Percentiles rank a stretch among this genome's conserved stretches.
Conservation (phyloP, 2,888 invertebrate genomes). For the Dynastes hyllus region DNA sequence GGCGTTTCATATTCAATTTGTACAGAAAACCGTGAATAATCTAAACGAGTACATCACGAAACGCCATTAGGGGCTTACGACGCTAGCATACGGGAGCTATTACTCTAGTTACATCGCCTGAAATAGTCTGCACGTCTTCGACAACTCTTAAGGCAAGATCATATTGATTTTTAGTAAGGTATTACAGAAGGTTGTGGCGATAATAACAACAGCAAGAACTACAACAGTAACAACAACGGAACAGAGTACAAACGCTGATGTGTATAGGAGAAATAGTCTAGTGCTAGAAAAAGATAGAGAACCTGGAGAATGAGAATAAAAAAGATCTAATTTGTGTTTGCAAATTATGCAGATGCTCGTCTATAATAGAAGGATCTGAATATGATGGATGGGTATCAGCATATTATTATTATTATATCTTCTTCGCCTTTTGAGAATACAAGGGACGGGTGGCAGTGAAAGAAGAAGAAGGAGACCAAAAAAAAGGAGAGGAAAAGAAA, state of each 20-base stretch:
- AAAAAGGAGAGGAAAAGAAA: neutral
- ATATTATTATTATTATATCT: constrained; percentile 52
- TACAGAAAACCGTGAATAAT: constrained; percentile 4
- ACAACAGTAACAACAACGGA: neutral
- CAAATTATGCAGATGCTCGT: constrained; percentile 58
- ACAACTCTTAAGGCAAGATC: too few relatives aligned
- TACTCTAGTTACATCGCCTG: neutral
- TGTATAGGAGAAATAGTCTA: neutral
- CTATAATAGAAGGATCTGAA: constrained; percentile 56
- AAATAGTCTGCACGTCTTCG: neutral
- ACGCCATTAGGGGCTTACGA: neutral
- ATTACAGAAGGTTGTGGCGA: neutral
- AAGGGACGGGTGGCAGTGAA: neutral
- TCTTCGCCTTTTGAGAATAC: constrained; percentile 28
- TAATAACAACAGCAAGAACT: neutral
- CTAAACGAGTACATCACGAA: neutral
- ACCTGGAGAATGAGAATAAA: constrained; percentile 16
- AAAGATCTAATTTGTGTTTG: constrained; percentile 50
- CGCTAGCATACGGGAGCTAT: neutral
- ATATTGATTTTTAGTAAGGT: too few relatives aligned
- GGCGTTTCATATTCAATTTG: constrained; percentile 8
- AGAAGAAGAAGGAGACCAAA: too few relatives aligned
- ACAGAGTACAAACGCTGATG: neutral
- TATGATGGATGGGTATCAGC: constrained; percentile 57
- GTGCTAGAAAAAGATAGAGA: constrained; percentile 8